A percentile compares a stretch with the other conserved stretches of the same genome.
Conservation (phyloP, 2,888 invertebrate genomes). For the Dryococelus australis region DNA sequence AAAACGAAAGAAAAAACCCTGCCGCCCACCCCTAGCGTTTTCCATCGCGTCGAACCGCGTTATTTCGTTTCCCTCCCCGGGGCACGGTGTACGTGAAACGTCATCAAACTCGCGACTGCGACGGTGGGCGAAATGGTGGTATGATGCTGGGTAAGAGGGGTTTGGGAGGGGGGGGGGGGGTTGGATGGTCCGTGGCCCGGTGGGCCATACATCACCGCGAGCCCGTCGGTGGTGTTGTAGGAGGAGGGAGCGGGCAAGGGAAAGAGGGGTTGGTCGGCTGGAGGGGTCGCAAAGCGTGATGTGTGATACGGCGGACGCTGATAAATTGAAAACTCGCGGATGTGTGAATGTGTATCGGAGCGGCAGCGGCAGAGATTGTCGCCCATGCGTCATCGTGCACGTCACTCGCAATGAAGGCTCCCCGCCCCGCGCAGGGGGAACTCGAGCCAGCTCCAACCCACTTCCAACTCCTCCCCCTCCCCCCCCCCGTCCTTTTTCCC, state of each 20-base stretch:
- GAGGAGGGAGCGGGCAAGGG: neutral
- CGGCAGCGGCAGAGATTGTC: conserved; percentile 20
- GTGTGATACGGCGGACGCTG: conserved; percentile 33
- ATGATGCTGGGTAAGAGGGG: neutral
- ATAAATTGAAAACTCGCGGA: conserved; percentile 44
- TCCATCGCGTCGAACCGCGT: conserved; percentile 1
- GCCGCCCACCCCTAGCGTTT: neutral
- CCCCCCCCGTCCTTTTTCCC: neutral
- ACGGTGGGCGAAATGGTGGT: neutral
- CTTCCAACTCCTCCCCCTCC: neutral
- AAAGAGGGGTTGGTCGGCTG: neutral
- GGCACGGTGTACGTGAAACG: conserved; percentile 5
- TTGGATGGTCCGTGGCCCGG: neutral
- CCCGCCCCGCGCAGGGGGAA: neutral
- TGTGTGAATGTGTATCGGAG: conserved; percentile 41
- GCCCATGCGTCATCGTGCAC: conserved; percentile 11
- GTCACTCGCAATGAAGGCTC: conserved; percentile 1
- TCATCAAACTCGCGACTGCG: conserved; percentile 8
- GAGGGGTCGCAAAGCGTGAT: conserved; percentile 19
- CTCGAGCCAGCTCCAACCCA: neutral
- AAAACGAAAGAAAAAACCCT: neutral
- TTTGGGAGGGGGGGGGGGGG: neutral
- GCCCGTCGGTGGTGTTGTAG: neutral
- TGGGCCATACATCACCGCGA: neutral
- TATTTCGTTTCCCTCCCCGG: neutral